These are phyloP conservation scores for Amblyjoppa proteus DNA, from an alignment of 2,888 invertebrate genomes.

Conservation along the genomic window DNA sequence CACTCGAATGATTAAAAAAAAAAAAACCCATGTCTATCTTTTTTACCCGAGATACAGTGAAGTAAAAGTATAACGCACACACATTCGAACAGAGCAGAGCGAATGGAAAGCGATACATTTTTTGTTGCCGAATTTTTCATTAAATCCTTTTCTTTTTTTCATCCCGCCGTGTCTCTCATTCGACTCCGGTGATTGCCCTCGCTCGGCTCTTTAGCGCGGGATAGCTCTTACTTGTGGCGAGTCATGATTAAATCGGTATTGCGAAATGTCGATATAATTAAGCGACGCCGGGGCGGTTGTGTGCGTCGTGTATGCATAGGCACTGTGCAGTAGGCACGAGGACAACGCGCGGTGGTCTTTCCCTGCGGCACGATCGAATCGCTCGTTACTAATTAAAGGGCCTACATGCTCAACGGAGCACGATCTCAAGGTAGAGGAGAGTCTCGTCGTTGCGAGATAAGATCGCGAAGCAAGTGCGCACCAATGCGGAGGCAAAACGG, in stretches of 20 bases:
- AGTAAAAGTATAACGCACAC: background rate
- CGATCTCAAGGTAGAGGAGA: conserved; percentile 61
- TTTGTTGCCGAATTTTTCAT: background rate
- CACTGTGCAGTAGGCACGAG: conserved; percentile 23
- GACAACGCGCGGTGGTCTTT: conserved; percentile 56
- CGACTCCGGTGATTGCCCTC: conserved; percentile 1
- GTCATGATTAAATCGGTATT: conserved; percentile 65
- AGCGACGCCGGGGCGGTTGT: conserved; percentile 22
- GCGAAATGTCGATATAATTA: conserved; percentile 69
- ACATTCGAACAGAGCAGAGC: background rate
- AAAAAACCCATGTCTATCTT: background rate
- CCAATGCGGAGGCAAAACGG: conserved; percentile 29
- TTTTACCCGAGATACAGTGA: background rate
- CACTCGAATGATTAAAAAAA: background rate
- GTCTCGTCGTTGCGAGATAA: conserved; percentile 56
- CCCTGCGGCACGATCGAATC: conserved; percentile 56
- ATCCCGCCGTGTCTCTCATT: background rate
- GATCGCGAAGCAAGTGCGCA: conserved; percentile 61
- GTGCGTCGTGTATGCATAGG: conserved; percentile 15
- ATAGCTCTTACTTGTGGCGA: conserved; percentile 47
- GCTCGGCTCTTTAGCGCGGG: conserved; percentile 21
- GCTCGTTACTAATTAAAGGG: conserved; percentile 67
- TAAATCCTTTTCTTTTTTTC: background rate
- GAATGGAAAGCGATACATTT: background rate
- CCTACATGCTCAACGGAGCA: conserved; percentile 63